A percentile compares a stretch with the other conserved stretches of the same genome.
These are phyloP conservation scores for Pristionchus exspectatus DNA, from an alignment of 2,888 invertebrate species.

Conservation along the genomic window DNA sequence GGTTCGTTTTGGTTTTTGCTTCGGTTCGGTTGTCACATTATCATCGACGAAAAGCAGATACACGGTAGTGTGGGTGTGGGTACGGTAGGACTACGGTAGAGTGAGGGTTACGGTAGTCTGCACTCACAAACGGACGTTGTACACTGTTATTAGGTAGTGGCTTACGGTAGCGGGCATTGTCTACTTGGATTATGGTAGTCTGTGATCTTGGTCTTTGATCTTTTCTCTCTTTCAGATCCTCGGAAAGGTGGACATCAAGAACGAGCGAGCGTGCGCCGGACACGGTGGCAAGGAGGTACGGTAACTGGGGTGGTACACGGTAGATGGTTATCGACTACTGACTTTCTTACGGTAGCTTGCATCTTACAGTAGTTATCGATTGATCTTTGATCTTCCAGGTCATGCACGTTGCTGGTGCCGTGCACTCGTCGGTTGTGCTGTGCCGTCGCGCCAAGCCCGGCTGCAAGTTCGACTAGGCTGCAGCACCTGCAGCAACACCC, in stretches of 20 bases:
- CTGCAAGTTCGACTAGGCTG: slow-evolving; percentile 66
- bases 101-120: background rate
- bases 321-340: background rate
- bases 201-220: background rate
- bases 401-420: slow-evolving; percentile 58
- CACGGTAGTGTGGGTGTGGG: background rate
- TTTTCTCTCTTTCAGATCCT: slow-evolving; percentile 58
- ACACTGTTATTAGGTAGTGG: background rate
- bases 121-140: no score
- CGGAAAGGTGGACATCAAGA: slow-evolving; percentile 70
- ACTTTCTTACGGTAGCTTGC: background rate
- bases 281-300: slow-evolving; percentile 67
- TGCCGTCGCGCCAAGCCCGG: slow-evolving; percentile 69
- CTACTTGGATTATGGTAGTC: background rate
- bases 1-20: no score
- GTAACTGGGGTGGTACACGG: background rate
- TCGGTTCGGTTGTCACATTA: no score
- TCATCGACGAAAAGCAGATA: no score
- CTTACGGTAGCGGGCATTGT: background rate
- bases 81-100: background rate
- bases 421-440: slow-evolving; percentile 64
- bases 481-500: background rate
- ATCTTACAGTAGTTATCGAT: background rate
- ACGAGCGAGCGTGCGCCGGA: slow-evolving; percentile 67
- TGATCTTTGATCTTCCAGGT: slow-evolving; percentile 40